These are phyloP conservation scores for Dusona sp. DNA, from an alignment of 2,888 invertebrate genomes.

Conservation along the genomic window DNA sequence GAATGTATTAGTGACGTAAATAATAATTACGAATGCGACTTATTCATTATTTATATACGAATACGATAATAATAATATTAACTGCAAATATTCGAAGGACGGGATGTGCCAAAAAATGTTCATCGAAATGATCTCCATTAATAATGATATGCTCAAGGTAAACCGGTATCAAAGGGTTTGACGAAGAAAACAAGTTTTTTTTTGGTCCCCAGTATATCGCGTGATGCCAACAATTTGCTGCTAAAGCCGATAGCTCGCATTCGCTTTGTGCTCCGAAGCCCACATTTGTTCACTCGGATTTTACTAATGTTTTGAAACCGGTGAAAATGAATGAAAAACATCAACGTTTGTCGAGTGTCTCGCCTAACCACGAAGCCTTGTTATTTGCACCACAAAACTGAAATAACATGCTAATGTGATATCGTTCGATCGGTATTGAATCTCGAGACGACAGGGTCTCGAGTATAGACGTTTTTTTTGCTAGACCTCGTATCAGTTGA, in stretches of 20 bases:
- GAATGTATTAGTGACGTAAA: too few relatives aligned
- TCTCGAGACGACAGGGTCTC: conserved; percentile 27
- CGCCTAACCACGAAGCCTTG: background rate
- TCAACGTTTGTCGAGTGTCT: background rate
- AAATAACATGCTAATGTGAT: conserved; percentile 37
- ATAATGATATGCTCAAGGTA: conserved; percentile 48
- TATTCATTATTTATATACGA: too few relatives aligned
- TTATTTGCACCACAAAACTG: background rate
- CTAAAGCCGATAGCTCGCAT: background rate
- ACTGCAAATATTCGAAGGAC: too few relatives aligned
- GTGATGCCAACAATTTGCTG: background rate
- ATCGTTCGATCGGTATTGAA: conserved; percentile 26
- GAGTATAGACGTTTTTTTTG: conserved; percentile 2
- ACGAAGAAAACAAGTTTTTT: conserved; percentile 44
- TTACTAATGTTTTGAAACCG: background rate
- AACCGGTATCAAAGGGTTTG: conserved; percentile 31
- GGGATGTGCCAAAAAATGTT: too few relatives aligned
- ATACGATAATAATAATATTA: background rate
- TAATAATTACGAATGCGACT: too few relatives aligned
- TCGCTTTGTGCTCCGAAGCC: background rate
- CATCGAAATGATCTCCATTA: too few relatives aligned
- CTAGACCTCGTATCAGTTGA: conserved; percentile 24
- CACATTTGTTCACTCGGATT: background rate
- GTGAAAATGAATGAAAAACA: background rate
- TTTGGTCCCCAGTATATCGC: background rate